Base-by-base conservation (phyloP, 2,888 invertebrate genomes). In the Apodemia zela region DNA sequence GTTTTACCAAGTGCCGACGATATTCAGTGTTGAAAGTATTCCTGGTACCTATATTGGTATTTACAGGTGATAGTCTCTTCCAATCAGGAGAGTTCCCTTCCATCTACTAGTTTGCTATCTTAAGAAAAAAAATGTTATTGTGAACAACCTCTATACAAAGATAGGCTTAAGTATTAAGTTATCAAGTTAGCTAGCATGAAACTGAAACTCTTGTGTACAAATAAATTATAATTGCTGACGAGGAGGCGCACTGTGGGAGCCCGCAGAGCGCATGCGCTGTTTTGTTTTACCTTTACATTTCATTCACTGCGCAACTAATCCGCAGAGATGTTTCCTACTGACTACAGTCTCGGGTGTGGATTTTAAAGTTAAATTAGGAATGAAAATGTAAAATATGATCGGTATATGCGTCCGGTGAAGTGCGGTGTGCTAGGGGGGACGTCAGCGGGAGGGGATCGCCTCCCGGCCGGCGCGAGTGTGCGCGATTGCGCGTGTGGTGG, bases 351-450 rank as follows among this genome's bases (percentile, higher is more conserved):
- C 81, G 78, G 77, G 73, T 79, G 78, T 79, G 76, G 77, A 89
- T 90, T 89, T 88, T 85, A 90, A 89, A 90, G 84, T 90, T 87
- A 88, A 89, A 90, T 90, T 82, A 65, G 79, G 78, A 80, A 86
- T 86, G 81, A 84, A 83, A 86, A 81, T 86, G 85, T 87, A 84
- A 86, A 89, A 87, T 85, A 85, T 85, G 78, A 75, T 78, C 76
- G 78, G 83, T 82, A 80, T 75, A 74, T 66, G 73, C 76, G 76
- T 77, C 74, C 76, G 74, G 72, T 66, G 73, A 72, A 73, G 75
- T 73, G 75, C 73, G 71, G 45, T 72, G 71, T 71, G 72, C 65
- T 72, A 71, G 75, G 72, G 72, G 71, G 71, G 73, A 72, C 80
- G 76, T 69, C 65, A 63, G 72, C 63, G 66, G 69, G 66, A 70